Evolutionary conservation across 1,140 invertebrate species (phyloP).

Genomic region (Sinella curviseta): DNA sequence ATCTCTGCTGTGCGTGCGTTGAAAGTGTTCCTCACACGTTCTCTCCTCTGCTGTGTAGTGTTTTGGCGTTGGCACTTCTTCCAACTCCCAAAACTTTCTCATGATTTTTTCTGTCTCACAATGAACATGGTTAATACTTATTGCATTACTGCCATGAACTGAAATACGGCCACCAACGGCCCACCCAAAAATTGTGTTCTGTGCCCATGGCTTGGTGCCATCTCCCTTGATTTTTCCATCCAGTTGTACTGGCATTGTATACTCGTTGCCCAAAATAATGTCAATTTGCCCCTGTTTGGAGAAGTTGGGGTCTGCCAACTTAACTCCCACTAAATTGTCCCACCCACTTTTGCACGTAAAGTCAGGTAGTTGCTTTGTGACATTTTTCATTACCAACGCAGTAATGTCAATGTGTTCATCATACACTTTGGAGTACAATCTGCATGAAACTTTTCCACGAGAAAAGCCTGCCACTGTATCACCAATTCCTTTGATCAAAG

Average conservation of each 20-base stretch:
- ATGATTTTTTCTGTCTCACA: conserved; percentile 18
- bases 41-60: conserved; percentile 39
- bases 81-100: conserved; percentile 52
- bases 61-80: conserved; percentile 37
- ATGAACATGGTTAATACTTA: neutral
- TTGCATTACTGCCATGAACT: neutral
- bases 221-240: neutral
- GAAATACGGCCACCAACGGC: neutral
- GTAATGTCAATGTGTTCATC: neutral
- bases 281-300: neutral
- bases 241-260: neutral
- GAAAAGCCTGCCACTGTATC: neutral
- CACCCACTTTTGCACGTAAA: neutral
- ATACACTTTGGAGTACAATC: neutral
- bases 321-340: neutral
- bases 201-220: neutral
- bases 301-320: conserved; percentile 5
- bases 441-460: neutral
- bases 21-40: conserved; percentile 48
- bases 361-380: neutral
- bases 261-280: neutral
- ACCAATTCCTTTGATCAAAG: neutral
- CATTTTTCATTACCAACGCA: neutral
- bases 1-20: conserved; percentile 36
- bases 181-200: neutral